These are phyloP conservation scores for Mythimna pallens DNA, from an alignment of 2,888 invertebrate genomes.

Conservation along the genomic window DNA sequence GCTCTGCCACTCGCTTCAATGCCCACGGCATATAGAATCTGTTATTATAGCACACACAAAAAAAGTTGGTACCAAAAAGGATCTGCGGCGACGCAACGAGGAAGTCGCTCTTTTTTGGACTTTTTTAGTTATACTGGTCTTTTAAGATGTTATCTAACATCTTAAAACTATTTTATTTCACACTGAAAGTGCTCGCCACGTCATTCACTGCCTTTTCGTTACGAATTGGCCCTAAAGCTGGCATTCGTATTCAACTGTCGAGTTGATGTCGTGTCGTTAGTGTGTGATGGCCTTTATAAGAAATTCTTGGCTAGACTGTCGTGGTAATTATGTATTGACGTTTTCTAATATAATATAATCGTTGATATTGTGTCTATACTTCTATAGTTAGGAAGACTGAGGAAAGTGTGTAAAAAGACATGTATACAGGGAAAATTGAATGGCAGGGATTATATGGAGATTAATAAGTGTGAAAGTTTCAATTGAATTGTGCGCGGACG, in stretches of 20 bases:
- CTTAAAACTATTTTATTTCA: too few species aligned
- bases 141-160: too few species aligned
- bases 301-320: background rate
- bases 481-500: slow-evolving; percentile 15
- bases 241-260: background rate
- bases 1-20: too few species aligned
- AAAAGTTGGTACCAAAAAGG: too few species aligned
- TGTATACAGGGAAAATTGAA: slow-evolving; percentile 40
- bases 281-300: background rate
- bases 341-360: background rate
- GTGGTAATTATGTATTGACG: background rate
- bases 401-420: slow-evolving; percentile 16
- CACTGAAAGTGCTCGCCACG: too few species aligned
- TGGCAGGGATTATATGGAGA: slow-evolving; percentile 10
- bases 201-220: too few species aligned
- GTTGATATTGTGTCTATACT: background rate
- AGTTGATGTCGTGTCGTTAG: slow-evolving; percentile 9
- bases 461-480: background rate
- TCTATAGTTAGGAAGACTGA: slow-evolving; percentile 14
- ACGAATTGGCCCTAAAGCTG: background rate
- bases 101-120: too few species aligned
- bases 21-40: too few species aligned
- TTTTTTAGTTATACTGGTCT: too few species aligned
- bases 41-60: too few species aligned
- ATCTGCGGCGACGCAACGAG: too few species aligned